phyloP scores from a whole-genome alignment of 2,113 vertebrate genomes.

The Rhea pennata region DNA sequence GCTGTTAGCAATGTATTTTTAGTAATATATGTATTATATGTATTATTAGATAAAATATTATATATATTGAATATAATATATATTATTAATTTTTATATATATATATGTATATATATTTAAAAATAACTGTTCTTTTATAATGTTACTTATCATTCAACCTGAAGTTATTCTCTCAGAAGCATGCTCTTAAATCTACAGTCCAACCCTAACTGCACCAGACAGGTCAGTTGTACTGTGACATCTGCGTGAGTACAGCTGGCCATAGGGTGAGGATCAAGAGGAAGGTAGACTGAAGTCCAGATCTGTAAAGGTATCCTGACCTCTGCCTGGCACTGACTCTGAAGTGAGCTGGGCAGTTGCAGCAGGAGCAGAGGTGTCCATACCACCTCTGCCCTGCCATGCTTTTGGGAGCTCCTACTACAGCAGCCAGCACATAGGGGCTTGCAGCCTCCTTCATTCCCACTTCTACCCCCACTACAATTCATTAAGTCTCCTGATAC shows the following conservation, averaged over 20 bases:
- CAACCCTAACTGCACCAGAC: background rate
- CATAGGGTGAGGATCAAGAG: background rate
- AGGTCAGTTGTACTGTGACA: background rate
- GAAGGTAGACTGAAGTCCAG: background rate
- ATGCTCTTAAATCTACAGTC: background rate
- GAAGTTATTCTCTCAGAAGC: background rate
- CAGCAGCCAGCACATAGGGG: background rate
- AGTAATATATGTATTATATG: too few species aligned
- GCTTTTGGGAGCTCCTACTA: background rate
- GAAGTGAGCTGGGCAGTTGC: background rate
- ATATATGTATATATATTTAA: too few species aligned
- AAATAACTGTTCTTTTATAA: background rate
- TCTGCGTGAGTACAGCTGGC: background rate
- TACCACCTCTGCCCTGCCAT: background rate
- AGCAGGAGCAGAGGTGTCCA: background rate
- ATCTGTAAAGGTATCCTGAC: background rate
- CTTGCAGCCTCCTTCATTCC: background rate
- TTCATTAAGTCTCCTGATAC: constrained; percentile 26
- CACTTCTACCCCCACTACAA: background rate
- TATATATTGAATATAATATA: too few species aligned
- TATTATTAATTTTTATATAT: too few species aligned
- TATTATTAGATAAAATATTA: too few species aligned
- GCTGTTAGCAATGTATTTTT: background rate
- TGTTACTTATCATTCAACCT: background rate
- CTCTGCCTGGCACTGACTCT: background rate